Evolutionary conservation across 1,140 invertebrate genomes (phyloP).

Genomic region (Drosophila prosaltans): DNA sequence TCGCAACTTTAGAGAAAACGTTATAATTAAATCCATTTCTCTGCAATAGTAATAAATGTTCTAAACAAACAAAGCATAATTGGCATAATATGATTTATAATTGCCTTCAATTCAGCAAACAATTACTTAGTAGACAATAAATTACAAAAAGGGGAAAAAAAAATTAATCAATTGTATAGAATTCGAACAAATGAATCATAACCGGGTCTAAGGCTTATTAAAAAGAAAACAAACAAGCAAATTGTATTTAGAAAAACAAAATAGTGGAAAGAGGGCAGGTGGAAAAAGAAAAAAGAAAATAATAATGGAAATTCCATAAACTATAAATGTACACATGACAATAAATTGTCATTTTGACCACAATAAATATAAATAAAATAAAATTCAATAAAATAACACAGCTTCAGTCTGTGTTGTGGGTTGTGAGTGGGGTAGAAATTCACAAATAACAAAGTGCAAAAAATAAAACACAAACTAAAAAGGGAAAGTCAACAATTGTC

Average conservation of each 20-base stretch:
- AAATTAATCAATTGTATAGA: slow-evolving; percentile 43
- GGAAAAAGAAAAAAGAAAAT: slow-evolving; percentile 16
- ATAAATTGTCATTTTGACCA: slow-evolving; percentile 68
- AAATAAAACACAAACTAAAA: slow-evolving; percentile 30
- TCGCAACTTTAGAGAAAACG: background rate
- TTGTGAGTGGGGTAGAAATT: background rate
- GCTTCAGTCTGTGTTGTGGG: background rate
- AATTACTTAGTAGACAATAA: slow-evolving; percentile 53
- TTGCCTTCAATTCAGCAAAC: slow-evolving; percentile 32
- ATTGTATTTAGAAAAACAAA: slow-evolving; percentile 3
- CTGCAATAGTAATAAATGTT: slow-evolving; percentile 29
- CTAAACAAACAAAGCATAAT: slow-evolving; percentile 35
- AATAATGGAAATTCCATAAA: slow-evolving; percentile 29
- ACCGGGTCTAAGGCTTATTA: slow-evolving; percentile 18
- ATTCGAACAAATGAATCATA: slow-evolving; percentile 48
- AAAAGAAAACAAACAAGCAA: background rate
- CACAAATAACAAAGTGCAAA: slow-evolving; percentile 3
- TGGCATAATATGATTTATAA: slow-evolving; percentile 44
- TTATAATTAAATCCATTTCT: background rate
- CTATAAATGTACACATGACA: slow-evolving; percentile 68
- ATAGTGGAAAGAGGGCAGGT: background rate
- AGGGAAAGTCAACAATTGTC: slow-evolving; percentile 76
- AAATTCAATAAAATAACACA: slow-evolving; percentile 63
- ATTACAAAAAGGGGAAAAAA: background rate
- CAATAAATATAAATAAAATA: slow-evolving; percentile 70